phyloP scores from a whole-genome alignment of 2,113 vertebrate species.

The Mormoops blainvillei region DNA sequence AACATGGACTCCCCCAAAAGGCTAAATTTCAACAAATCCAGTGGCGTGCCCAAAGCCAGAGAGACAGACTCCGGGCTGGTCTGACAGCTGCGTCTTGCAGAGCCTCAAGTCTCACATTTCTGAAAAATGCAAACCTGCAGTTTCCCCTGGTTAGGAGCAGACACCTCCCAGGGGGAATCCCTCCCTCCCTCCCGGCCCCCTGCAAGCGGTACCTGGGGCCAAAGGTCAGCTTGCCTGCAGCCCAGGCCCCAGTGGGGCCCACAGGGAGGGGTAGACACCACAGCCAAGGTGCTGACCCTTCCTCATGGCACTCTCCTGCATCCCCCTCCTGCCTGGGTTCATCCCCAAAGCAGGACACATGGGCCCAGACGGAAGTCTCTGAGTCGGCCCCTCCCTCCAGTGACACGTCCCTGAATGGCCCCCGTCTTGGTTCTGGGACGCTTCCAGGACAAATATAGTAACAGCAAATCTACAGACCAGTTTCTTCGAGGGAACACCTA shows the following conservation, averaged over 20 bases:
- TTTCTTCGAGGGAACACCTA: background rate
- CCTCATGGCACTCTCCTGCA: rapidly evolving
- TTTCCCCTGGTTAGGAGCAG: background rate
- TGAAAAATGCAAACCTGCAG: too few relatives aligned
- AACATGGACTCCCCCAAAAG: background rate
- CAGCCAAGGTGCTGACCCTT: background rate
- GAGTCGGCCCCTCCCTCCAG: background rate
- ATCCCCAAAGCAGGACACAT: background rate
- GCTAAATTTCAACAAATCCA: background rate
- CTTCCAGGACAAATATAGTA: background rate
- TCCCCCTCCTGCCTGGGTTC: rapidly evolving
- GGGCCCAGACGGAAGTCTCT: background rate
- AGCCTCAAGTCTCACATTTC: background rate
- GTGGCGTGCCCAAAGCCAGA: background rate
- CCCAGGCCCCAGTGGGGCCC: background rate
- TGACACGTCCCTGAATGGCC: background rate
- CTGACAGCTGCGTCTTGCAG: rapidly evolving
- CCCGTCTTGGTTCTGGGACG: background rate
- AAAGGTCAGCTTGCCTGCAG: background rate
- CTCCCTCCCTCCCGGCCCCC: background rate
- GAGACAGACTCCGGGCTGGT: rapidly evolving
- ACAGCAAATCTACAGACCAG: background rate
- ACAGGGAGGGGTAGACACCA: rapidly evolving
- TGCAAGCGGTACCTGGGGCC: background rate
- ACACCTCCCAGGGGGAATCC: background rate